These are phyloP conservation scores for Pluvianellus socialis DNA, from an alignment of 2,113 vertebrate species.

Conservation along the genomic window DNA sequence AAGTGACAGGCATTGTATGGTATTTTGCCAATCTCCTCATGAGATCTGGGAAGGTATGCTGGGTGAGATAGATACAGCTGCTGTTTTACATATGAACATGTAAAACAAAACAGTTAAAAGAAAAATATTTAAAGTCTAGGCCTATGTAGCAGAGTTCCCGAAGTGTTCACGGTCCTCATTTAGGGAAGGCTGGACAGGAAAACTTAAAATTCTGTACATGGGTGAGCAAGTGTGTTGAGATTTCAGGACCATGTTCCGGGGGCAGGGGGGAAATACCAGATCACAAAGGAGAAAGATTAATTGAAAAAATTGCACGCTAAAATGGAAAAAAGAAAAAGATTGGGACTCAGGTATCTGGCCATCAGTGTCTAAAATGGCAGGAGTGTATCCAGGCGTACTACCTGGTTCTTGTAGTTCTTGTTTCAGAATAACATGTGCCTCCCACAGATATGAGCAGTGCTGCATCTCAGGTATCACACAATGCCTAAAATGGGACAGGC, in stretches of 20 bases:
- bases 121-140: background rate
- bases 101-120: background rate
- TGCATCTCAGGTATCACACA: background rate
- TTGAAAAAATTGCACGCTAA: background rate
- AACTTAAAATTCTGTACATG: background rate
- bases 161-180: background rate
- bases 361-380: background rate
- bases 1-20: background rate
- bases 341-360: background rate
- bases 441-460: background rate
- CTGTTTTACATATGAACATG: background rate
- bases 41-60: background rate
- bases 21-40: background rate
- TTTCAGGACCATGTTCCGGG: background rate
- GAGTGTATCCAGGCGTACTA: rapidly evolving
- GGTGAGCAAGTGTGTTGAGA: background rate
- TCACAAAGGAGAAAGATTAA: background rate
- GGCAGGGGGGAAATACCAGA: background rate
- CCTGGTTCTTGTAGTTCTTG: background rate
- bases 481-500: background rate
- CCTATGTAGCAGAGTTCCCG: background rate
- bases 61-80: background rate
- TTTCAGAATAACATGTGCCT: background rate
- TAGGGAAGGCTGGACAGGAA: background rate
- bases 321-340: background rate